Conservation (phyloP, 1,140 invertebrate species). For the Drosophila willistoni region DNA sequence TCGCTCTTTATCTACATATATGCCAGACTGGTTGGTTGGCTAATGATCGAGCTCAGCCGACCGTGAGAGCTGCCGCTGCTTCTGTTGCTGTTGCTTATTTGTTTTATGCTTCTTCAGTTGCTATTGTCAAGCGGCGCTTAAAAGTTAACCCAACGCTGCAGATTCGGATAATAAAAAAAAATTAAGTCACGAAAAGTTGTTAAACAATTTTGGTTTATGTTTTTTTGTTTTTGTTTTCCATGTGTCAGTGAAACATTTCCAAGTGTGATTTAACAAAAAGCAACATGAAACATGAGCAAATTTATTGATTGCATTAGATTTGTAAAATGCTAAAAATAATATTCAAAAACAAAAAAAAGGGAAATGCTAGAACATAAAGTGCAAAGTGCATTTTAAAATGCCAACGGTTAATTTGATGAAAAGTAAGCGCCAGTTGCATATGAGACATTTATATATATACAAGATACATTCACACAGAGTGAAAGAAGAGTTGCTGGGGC, state of each 20-base stretch:
- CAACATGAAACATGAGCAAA: slow-evolving; percentile 1
- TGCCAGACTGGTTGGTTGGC: not conserved
- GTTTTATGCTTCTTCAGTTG: slow-evolving; percentile 55
- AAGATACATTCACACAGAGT: slow-evolving; percentile 8
- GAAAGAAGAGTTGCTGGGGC: not conserved
- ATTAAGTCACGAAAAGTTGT: not conserved
- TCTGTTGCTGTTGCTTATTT: slow-evolving; percentile 18
- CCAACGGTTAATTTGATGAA: slow-evolving; percentile 15
- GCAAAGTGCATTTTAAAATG: slow-evolving; percentile 24
- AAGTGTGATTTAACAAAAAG: not conserved
- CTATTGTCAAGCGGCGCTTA: slow-evolving; percentile 52
- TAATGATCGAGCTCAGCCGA: slow-evolving; percentile 27
- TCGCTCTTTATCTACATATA: not conserved
- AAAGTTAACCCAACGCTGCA: slow-evolving; percentile 39
- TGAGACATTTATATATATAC: not conserved
- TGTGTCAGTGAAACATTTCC: slow-evolving; percentile 1
- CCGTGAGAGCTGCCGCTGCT: slow-evolving; percentile 10
- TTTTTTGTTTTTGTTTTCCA: not conserved
- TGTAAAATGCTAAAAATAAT: not conserved
- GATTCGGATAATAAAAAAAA: slow-evolving; percentile 28
- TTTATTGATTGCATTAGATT: slow-evolving; percentile 2
- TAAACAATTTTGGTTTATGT: slow-evolving; percentile 16
- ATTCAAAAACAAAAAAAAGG: not conserved
- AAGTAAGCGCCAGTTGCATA: slow-evolving; percentile 24
- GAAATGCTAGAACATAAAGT: slow-evolving; percentile 19